phyloP scores from a whole-genome alignment of 2,888 invertebrate genomes.

The Noctua comes region DNA sequence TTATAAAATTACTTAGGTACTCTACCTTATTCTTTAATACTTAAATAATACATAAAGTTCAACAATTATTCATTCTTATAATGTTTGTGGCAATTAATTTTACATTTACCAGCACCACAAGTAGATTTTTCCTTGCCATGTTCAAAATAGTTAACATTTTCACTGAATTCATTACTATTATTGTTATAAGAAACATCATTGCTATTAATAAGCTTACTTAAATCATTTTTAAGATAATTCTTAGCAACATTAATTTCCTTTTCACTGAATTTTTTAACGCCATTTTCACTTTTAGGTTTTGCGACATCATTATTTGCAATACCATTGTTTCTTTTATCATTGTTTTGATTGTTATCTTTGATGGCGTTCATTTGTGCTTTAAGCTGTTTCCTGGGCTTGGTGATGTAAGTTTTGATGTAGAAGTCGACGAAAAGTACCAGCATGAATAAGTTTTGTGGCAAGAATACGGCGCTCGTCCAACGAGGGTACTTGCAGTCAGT shows the following conservation, averaged over 20 bases:
- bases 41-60: background rate
- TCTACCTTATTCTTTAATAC: background rate
- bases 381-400: slow-evolving; percentile 70
- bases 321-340: background rate
- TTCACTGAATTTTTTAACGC: background rate
- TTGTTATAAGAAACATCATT: slow-evolving; percentile 17
- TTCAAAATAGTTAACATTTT: slow-evolving; percentile 25
- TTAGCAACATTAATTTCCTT: slow-evolving; percentile 7
- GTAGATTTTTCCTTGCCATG: slow-evolving; percentile 21
- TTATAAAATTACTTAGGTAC: background rate
- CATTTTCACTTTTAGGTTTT: slow-evolving; percentile 21
- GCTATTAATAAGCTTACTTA: slow-evolving; percentile 33
- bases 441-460: slow-evolving; percentile 93
- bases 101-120: slow-evolving; percentile 35
- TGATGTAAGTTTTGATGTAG: slow-evolving; percentile 91
- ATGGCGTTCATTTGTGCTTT: background rate
- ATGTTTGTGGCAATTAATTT: slow-evolving; percentile 34
- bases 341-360: slow-evolving; percentile 11
- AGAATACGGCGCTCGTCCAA: slow-evolving; percentile 88
- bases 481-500: slow-evolving; percentile 91
- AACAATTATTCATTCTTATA: slow-evolving; percentile 39
- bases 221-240: slow-evolving; percentile 40
- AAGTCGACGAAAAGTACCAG: slow-evolving; percentile 92
- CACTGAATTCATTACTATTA: slow-evolving; percentile 16
- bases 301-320: background rate